These are phyloP conservation scores for Spea bombifrons DNA, from an alignment of 2,113 vertebrate genomes.

Conservation along the genomic window DNA sequence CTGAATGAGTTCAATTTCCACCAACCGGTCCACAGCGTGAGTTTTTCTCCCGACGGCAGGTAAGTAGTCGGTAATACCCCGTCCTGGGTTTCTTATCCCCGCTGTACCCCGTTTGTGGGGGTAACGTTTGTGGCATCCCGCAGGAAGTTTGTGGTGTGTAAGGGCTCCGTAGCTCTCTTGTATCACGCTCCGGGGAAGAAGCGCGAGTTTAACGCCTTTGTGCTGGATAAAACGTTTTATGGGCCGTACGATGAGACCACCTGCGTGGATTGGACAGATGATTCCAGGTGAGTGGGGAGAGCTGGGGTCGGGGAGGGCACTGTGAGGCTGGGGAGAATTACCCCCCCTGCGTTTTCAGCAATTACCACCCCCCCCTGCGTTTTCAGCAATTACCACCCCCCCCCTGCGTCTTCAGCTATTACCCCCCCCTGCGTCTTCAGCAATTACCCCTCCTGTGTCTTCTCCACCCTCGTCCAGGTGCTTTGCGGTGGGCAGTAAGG, in stretches of 20 bases:
- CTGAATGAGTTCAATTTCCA: slow-evolving; percentile 91
- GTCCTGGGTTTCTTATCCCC: not conserved
- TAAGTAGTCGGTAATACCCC: slow-evolving; percentile 49
- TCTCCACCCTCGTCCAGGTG: slow-evolving; percentile 68
- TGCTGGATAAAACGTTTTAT: slow-evolving; percentile 91
- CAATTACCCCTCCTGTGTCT: not conserved
- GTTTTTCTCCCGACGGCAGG: slow-evolving; percentile 94
- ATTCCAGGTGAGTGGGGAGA: slow-evolving; percentile 78
- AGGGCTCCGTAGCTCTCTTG: slow-evolving; percentile 86
- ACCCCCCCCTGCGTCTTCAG: too few relatives aligned
- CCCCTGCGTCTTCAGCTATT: not conserved
- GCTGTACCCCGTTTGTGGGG: not conserved
- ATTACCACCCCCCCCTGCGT: too few relatives aligned
- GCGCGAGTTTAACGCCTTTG: slow-evolving; percentile 89
- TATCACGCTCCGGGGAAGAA: slow-evolving; percentile 90
- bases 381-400: too few relatives aligned
- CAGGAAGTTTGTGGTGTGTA: slow-evolving; percentile 90
- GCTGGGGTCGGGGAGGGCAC: not conserved
- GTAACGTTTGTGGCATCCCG: rapidly evolving
- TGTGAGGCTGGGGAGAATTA: not conserved
- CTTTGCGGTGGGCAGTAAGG: slow-evolving; percentile 92
- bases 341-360: too few relatives aligned
- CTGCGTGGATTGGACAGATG: slow-evolving; percentile 93
- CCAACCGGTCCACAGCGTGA: slow-evolving; percentile 83
- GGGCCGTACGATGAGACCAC: slow-evolving; percentile 95